These are phyloP conservation scores for Tholera decimalis DNA, from an alignment of 2,888 invertebrate genomes.

Conservation along the genomic window DNA sequence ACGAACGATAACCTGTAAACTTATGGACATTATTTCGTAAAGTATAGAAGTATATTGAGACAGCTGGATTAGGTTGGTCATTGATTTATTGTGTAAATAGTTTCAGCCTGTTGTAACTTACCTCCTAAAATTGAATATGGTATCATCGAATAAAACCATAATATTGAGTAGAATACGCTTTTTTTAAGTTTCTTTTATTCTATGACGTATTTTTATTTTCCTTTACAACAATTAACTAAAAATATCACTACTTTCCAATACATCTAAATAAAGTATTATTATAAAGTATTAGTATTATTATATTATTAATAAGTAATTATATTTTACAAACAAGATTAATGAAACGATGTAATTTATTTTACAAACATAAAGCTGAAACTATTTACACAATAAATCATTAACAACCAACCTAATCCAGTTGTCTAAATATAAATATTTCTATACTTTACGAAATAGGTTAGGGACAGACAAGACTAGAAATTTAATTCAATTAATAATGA, in stretches of 20 bases:
- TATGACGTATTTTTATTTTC: background rate
- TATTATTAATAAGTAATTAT: too few relatives aligned
- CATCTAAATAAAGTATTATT: constrained; percentile 9
- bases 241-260: background rate
- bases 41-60: constrained; percentile 27
- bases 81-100: constrained; percentile 23
- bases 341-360: constrained; percentile 29
- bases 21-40: constrained; percentile 16
- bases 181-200: too few relatives aligned
- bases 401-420: constrained; percentile 18
- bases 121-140: too few relatives aligned
- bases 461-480: constrained; percentile 20
- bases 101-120: constrained; percentile 20
- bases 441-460: constrained; percentile 20
- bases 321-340: background rate
- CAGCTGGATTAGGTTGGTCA: constrained; percentile 19
- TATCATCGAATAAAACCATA: too few relatives aligned
- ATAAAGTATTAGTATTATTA: too few relatives aligned
- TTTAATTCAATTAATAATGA: constrained; percentile 11
- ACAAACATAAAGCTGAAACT: constrained; percentile 18
- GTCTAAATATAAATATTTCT: constrained; percentile 29
- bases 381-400: constrained; percentile 25
- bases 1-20: constrained; percentile 33
- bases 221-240: background rate
- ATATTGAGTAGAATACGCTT: background rate